Evolutionary conservation across 2,113 vertebrate species (phyloP), one percentile per base, ranked within the genome.

Genomic region (Albula glossodonta): DNA sequence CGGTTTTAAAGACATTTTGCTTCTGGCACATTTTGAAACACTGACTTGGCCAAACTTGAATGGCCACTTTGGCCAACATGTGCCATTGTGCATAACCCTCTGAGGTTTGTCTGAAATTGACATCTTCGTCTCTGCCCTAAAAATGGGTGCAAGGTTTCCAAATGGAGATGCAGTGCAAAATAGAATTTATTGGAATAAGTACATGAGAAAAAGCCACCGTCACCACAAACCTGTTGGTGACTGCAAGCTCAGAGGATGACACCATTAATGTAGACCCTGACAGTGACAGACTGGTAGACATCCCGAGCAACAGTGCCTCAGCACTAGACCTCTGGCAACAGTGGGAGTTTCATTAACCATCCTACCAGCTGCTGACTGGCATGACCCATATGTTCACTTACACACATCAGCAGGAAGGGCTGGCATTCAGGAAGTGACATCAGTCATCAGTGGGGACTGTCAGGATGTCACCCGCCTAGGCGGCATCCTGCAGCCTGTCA

Each of bases 341-440:
- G 5, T 51, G 78, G 57, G 3, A 11, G 12, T 51, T 41, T 74
- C n/a, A n/a, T 12, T 3, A n/a, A 51, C 48, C 19, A 57, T 70
- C 56, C 56, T 3, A 48, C 66, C 51, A 53, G 83, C 50, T 78
- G 63, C 80, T 70, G 78, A n/a, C 52, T 78, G 81, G 48, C 51
- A 57, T 78, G 83, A 82, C 50, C 63, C 1, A 25, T 11, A 82
- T 57, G 5, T 57, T 25, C 19, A 15, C 25, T 22, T 51, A 51
- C 63, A 51, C n/a, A 80, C 53, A 51, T 15, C 17, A 60, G 51
- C 83, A 87, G 89, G 90, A 90, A 89, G 84, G 57, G 25, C 80
- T 78, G 66, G 87, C 80, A 86, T 90, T 22, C 15, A 22, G 8
- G 89, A 92, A 89, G 86, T 88, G 80, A 91, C 80, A 80, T 25